Conservation (phyloP, 2,888 invertebrate genomes). For the Phyllotreta striolata region DNA sequence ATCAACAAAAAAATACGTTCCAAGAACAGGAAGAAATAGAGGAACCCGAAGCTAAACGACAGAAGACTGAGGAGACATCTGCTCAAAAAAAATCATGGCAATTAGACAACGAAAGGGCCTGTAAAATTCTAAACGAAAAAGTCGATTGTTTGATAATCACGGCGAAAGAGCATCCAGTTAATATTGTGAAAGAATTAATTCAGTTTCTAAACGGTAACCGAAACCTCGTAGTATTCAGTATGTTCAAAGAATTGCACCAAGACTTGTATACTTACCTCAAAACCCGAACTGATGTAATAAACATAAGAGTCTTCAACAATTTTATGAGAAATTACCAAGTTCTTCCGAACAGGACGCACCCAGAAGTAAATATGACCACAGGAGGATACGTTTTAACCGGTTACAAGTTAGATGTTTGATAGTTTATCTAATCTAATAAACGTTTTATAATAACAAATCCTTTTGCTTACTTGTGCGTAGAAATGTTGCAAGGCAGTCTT, state of each 20-base stretch:
- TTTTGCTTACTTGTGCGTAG: slow-evolving; percentile 65
- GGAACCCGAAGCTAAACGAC: slow-evolving; percentile 15
- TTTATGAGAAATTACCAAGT: slow-evolving; percentile 93
- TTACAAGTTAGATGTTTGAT: slow-evolving; percentile 53
- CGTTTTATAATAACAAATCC: slow-evolving; percentile 6
- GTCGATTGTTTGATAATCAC: slow-evolving; percentile 81
- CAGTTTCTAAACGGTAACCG: slow-evolving; percentile 82
- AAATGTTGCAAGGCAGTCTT: slow-evolving; percentile 75
- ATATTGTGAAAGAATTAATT: slow-evolving; percentile 77
- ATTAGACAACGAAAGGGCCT: slow-evolving; percentile 72
- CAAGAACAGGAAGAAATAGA: slow-evolving; percentile 1
- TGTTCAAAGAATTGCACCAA: slow-evolving; percentile 82
- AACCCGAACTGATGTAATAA: slow-evolving; percentile 73
- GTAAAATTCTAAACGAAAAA: slow-evolving; percentile 68
- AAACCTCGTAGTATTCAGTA: slow-evolving; percentile 85
- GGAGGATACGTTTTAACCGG: slow-evolving; percentile 91
- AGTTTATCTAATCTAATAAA: slow-evolving; percentile 8
- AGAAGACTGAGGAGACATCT: slow-evolving; percentile 21
- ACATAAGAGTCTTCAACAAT: slow-evolving; percentile 81
- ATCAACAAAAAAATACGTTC: slow-evolving; percentile 64
- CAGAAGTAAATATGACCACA: slow-evolving; percentile 88
- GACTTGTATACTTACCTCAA: slow-evolving; percentile 84
- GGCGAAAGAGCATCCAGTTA: slow-evolving; percentile 85
- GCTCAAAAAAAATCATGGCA: slow-evolving; percentile 65
- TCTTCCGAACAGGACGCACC: slow-evolving; percentile 90